Conservation (phyloP, 2,888 invertebrate species). For the Eretmocerus hayati region DNA sequence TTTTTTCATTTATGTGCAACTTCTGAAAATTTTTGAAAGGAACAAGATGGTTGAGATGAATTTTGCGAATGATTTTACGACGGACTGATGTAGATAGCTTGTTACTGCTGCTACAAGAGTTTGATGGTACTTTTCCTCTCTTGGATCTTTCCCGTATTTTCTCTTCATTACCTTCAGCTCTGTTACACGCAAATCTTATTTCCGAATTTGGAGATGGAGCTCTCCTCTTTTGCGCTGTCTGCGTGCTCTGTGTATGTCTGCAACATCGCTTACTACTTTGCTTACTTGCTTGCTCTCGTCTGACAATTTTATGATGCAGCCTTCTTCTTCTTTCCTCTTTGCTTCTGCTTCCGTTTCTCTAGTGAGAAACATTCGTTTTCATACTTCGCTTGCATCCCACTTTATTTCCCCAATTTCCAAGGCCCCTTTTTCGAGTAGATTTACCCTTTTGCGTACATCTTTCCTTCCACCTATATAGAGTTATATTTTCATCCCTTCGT, state of each 20-base stretch:
- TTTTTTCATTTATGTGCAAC: no score
- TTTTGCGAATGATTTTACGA: no score
- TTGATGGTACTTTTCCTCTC: no score
- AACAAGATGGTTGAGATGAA: no score
- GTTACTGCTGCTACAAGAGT: no score
- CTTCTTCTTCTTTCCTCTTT: background rate
- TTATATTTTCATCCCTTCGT: no score
- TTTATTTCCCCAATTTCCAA: conserved; percentile 3
- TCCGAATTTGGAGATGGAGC: background rate
- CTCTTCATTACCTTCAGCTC: background rate
- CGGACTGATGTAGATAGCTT: no score
- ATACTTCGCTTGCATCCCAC: background rate
- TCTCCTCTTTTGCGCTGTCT: background rate
- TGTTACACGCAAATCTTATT: conserved; percentile 6
- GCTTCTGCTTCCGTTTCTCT: background rate
- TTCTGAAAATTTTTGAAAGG: no score
- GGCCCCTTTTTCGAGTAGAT: background rate
- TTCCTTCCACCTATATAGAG: no score
- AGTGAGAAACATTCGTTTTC: conserved; percentile 7
- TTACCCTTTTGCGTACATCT: background rate
- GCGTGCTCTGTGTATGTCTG: background rate
- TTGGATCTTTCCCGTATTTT: background rate
- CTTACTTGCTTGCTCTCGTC: background rate
- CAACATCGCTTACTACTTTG: background rate
- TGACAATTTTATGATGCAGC: background rate